phyloP scores from a whole-genome alignment of 2,113 vertebrate species.

The Rhizomys pruinosus region DNA sequence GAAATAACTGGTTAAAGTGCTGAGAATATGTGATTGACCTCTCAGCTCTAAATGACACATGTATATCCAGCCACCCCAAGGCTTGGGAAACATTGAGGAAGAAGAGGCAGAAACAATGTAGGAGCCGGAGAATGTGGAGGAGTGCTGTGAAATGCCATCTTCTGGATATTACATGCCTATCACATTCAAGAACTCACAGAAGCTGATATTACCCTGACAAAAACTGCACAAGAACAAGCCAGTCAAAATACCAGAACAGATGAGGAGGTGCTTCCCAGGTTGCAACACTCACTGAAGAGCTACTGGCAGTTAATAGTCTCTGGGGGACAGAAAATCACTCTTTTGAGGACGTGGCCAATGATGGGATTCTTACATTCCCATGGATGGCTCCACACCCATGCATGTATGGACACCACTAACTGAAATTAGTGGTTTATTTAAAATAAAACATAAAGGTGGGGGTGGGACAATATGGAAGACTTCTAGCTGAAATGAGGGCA shows the following conservation, averaged over 20 bases:
- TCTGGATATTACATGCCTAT: background rate
- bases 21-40: no score
- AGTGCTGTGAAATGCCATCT: background rate
- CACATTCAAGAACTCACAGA: background rate
- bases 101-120: background rate
- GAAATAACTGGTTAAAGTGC: no score
- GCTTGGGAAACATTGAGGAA: background rate
- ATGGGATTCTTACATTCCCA: background rate
- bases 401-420: background rate
- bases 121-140: background rate
- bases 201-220: background rate
- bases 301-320: background rate
- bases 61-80: background rate
- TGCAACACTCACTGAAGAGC: background rate
- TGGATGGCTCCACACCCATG: background rate
- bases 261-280: no score
- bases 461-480: no score
- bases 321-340: background rate
- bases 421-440: background rate
- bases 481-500: background rate
- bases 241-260: background rate
- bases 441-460: background rate
- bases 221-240: background rate
- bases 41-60: background rate
- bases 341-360: background rate